Evolutionary conservation across 2,797 vertebrate genomes (phyloP).

Genomic region (Hylomyscus alleni): DNA sequence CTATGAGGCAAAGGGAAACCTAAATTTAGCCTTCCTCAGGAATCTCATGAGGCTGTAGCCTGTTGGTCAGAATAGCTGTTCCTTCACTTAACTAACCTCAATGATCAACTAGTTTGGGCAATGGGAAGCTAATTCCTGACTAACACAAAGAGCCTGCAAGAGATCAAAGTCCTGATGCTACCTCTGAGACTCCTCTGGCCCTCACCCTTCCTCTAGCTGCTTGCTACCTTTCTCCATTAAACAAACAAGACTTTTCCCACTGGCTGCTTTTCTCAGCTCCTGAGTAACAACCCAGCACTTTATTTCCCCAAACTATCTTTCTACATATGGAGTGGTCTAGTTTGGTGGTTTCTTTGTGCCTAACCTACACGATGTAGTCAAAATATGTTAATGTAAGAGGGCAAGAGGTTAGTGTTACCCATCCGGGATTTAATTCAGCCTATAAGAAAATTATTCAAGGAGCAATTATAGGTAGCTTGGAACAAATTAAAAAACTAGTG

Average conservation of each 20-base stretch:
- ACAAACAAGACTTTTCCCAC: not conserved
- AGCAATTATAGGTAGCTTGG: not conserved
- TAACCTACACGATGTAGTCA: not conserved
- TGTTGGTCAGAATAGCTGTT: not conserved
- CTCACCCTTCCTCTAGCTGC: too few relatives aligned
- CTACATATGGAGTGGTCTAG: not conserved
- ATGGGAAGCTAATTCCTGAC: not conserved
- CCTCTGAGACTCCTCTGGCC: not conserved
- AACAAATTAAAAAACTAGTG: not conserved
- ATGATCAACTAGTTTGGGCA: not conserved
- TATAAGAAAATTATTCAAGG: not conserved
- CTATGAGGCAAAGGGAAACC: not conserved
- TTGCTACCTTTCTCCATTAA: not conserved
- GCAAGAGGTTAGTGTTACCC: not conserved
- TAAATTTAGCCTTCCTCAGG: not conserved
- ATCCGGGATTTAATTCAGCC: not conserved
- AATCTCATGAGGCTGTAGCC: not conserved
- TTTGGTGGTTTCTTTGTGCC: not conserved
- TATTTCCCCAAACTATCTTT: not conserved
- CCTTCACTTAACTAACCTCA: not conserved
- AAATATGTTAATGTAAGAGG: too few relatives aligned
- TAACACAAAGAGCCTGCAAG: not conserved
- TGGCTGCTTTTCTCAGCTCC: not conserved
- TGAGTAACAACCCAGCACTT: not conserved
- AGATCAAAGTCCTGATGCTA: not conserved